These are phyloP conservation scores for Caenorhabditis briggsae DNA, from an alignment of 1,140 invertebrate species.

Conservation along the genomic window DNA sequence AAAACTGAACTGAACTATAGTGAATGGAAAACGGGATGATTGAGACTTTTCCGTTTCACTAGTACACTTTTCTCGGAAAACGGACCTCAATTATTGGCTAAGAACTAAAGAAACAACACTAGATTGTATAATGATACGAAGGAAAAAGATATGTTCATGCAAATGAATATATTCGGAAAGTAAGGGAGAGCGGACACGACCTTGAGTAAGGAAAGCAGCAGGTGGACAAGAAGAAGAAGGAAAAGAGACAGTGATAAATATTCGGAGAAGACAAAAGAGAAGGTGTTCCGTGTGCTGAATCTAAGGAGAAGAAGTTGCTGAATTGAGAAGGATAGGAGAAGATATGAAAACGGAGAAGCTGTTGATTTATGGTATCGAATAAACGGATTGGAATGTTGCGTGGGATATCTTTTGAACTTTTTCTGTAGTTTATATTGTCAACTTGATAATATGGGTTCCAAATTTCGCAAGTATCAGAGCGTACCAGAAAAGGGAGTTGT, in stretches of 20 bases:
- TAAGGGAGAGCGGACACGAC: slow-evolving; percentile 33
- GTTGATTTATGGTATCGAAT: slow-evolving; percentile 40
- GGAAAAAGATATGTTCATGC: slow-evolving; percentile 45
- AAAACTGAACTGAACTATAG: neutral
- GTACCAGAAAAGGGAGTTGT: too few species aligned
- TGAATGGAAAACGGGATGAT: neutral
- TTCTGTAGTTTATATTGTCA: too few species aligned
- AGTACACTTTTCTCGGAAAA: neutral
- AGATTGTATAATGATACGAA: slow-evolving; percentile 22
- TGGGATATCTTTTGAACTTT: too few species aligned
- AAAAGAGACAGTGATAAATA: slow-evolving; percentile 11
- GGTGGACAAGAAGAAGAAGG: slow-evolving; percentile 11
- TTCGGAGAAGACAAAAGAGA: neutral
- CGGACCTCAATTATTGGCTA: too few species aligned
- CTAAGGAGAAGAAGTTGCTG: neutral
- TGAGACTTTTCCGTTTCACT: slow-evolving; percentile 28
- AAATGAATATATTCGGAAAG: slow-evolving; percentile 51
- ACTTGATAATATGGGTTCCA: too few species aligned
- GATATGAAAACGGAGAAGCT: slow-evolving; percentile 3
- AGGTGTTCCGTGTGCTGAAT: slow-evolving; percentile 12
- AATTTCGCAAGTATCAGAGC: too few species aligned
- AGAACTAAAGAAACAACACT: too few species aligned
- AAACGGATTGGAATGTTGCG: neutral
- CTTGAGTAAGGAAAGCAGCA: slow-evolving; percentile 47
- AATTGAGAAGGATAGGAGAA: neutral